Evolutionary conservation across 2,113 vertebrate species (phyloP).

Genomic region (Plectropomus leopardus): DNA sequence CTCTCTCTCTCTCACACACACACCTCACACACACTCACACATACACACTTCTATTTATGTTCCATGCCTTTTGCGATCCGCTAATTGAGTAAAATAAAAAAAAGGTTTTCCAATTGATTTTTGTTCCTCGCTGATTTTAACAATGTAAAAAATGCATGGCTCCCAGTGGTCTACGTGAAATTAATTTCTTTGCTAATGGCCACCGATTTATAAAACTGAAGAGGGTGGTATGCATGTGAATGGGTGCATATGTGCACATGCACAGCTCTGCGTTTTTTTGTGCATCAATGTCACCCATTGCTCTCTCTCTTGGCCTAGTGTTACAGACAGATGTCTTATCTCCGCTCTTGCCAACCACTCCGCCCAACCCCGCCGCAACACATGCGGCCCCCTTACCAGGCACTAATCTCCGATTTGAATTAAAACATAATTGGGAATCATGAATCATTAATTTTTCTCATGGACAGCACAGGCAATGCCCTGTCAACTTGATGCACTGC

Average conservation of each 20-base stretch:
- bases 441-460: conserved; percentile 68
- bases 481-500: conserved; percentile 73
- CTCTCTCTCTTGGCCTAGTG: conserved; percentile 46
- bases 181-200: conserved; percentile 40
- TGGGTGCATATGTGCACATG: neutral
- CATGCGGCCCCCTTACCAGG: conserved; percentile 58
- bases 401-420: conserved; percentile 78
- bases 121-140: conserved; percentile 46
- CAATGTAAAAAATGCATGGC: conserved; percentile 48
- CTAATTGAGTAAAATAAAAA: conserved; percentile 64
- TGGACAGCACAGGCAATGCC: conserved; percentile 53
- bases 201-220: conserved; percentile 43
- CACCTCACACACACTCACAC: conserved; percentile 4
- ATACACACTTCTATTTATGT: conserved; percentile 18
- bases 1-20: neutral
- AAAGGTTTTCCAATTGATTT: conserved; percentile 57
- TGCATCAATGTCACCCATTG: conserved; percentile 13
- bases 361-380: conserved; percentile 29
- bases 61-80: conserved; percentile 25
- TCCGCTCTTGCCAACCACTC: conserved; percentile 50
- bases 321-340: conserved; percentile 70
- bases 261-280: neutral
- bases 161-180: conserved; percentile 40
- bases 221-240: neutral
- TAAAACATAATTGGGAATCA: conserved; percentile 81